phyloP scores from a whole-genome alignment of 2,888 invertebrate species.

The Leptinotarsa tumamoca region DNA sequence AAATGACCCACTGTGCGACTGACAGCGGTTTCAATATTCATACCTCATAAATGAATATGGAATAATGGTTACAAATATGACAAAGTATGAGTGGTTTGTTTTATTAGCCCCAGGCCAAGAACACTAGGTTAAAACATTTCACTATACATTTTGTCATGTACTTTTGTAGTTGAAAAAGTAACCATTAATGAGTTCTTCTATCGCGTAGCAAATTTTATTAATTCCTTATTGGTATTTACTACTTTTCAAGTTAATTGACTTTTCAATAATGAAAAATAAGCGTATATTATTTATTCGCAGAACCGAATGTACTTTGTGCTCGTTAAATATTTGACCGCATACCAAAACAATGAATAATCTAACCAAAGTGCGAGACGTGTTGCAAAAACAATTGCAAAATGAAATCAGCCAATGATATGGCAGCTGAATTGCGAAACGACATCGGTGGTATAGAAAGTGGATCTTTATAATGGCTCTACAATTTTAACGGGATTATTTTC shows the following conservation, averaged over 20 bases:
- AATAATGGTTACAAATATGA: no score
- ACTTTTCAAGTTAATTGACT: not conserved
- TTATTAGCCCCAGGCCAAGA: no score
- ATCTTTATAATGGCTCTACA: not conserved
- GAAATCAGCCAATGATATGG: not conserved
- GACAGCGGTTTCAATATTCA: no score
- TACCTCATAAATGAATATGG: no score
- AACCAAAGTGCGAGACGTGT: constrained; percentile 1
- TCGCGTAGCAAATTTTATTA: no score
- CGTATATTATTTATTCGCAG: not conserved
- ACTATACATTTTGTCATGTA: no score
- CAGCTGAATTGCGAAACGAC: not conserved
- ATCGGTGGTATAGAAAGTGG: not conserved
- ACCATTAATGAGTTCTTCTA: no score
- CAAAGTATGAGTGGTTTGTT: no score
- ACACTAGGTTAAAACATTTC: no score
- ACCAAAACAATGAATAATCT: constrained; percentile 10
- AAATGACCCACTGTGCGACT: no score
- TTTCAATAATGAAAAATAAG: not conserved
- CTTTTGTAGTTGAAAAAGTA: no score
- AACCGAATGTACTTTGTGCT: not conserved
- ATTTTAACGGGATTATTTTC: not conserved
- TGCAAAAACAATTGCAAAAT: not conserved
- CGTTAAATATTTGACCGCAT: constrained; percentile 4
- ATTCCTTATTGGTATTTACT: no score